Percentiles rank a stretch among this genome's conserved stretches.
phyloP scores from a whole-genome alignment of 2,888 invertebrate genomes.

The Lepidocyrtinus sp. region DNA sequence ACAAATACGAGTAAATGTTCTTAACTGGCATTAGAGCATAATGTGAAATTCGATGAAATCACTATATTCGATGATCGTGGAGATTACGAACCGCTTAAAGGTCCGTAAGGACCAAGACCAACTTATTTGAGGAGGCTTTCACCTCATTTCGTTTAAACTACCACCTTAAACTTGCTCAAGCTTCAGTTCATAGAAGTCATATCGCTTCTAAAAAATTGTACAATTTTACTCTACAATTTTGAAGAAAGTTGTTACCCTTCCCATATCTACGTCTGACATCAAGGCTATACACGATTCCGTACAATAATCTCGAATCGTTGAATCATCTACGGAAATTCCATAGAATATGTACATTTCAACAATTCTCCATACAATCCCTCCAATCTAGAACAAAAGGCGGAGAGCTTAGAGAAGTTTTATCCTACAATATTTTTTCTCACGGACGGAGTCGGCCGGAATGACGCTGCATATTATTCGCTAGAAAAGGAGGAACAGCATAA shows the following conservation, averaged over 20 bases:
- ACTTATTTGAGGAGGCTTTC: too few species aligned
- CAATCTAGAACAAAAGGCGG: neutral
- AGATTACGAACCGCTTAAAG: neutral
- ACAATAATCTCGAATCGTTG: neutral
- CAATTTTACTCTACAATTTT: neutral
- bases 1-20: conserved; percentile 46
- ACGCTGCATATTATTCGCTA: conserved; percentile 41
- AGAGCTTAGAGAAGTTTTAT: neutral
- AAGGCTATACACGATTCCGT: too few species aligned
- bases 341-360: too few species aligned
- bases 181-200: too few species aligned
- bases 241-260: neutral
- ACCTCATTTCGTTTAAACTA: too few species aligned
- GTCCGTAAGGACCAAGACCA: too few species aligned
- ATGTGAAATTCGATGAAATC: conserved; percentile 16
- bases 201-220: too few species aligned
- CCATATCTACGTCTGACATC: neutral
- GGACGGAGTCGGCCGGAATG: conserved; percentile 27
- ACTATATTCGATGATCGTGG: neutral
- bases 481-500: neutral
- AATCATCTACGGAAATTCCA: too few species aligned
- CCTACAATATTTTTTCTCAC: conserved; percentile 27
- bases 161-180: too few species aligned
- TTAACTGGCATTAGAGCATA: neutral
- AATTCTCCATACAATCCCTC: neutral